Base-by-base conservation (phyloP, 2,797 vertebrate genomes). In the Hypotaenidia okinawae region DNA sequence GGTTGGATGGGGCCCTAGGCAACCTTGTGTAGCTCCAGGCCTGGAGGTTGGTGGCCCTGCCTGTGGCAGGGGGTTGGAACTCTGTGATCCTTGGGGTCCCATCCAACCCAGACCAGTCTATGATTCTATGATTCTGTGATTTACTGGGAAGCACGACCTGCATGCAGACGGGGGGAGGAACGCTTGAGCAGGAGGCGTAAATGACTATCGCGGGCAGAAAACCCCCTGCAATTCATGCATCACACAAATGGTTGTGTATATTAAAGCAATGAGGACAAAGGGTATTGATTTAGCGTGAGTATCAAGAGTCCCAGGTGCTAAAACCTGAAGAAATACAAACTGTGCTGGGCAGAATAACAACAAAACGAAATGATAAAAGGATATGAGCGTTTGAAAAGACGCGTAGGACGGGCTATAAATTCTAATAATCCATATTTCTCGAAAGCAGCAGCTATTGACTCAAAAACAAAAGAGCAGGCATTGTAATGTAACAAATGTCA, bases 371-470 rank as follows among this genome's bases (percentile, higher is more conserved):
- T 97, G 96, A 97, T 97, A 95, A 97, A 97, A 97, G 95, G 96
- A 97, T 97, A 97, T 96, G 96, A 96, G 96, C 89, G 95, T 96
- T 95, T 94, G 95, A 94, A 96, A 97, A 96, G 96, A 97, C 85
- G 13, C 27, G 13, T 72, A 89, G 95, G 96, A 96, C 84, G 74
- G 93, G 93, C 97, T 78, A 97, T 97, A 97, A 97, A 97, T 97
- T 97, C 97, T 97, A 97, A 97, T 97, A 97, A 97, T 97, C 97
- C 96, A 97, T 97, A 97, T 97, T 97, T 97, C 97, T 97, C 87
- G 57, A 97, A 97, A 97, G 97, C 96, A 94, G 89, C 92, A 93
- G 96, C 97, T 95, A 97, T 97, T 96, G 97, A 97, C 97, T 97
- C 95, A 95, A 96, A 97, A 97, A 97, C 97, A 97, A 97, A 96